These are phyloP conservation scores for Agrotis segetum DNA, from an alignment of 2,888 invertebrate species.

Conservation along the genomic window DNA sequence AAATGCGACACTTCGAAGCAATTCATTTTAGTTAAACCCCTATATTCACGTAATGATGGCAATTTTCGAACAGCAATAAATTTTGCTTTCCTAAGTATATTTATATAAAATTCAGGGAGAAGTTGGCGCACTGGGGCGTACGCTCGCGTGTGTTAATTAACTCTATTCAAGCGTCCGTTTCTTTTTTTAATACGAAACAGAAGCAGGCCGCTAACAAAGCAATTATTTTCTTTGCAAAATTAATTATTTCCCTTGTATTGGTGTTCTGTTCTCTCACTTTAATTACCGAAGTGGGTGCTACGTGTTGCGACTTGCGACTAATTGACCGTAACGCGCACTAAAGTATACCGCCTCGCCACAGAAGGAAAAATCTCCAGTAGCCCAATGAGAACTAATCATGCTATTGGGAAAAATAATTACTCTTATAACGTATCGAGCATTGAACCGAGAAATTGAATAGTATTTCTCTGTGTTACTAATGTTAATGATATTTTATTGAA, in stretches of 20 bases:
- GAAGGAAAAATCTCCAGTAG: slow-evolving; percentile 50
- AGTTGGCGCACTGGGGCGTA: slow-evolving; percentile 27
- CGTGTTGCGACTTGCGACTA: slow-evolving; percentile 71
- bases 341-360: slow-evolving; percentile 60
- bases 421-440: slow-evolving; percentile 48
- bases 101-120: slow-evolving; percentile 46
- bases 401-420: slow-evolving; percentile 62
- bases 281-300: slow-evolving; percentile 73
- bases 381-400: slow-evolving; percentile 53
- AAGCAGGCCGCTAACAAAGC: slow-evolving; percentile 67
- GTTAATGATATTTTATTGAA: slow-evolving; percentile 28
- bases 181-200: slow-evolving; percentile 57
- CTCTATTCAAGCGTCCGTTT: slow-evolving; percentile 50
- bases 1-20: slow-evolving; percentile 47
- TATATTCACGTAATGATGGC: slow-evolving; percentile 45
- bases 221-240: slow-evolving; percentile 73
- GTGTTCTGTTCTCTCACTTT: slow-evolving; percentile 68
- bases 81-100: slow-evolving; percentile 32
- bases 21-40: slow-evolving; percentile 52
- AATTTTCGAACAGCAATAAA: slow-evolving; percentile 59
- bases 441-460: slow-evolving; percentile 53
- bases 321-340: slow-evolving; percentile 69
- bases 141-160: slow-evolving; percentile 63
- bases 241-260: slow-evolving; percentile 73
- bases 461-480: slow-evolving; percentile 23